Conservation (phyloP, 2,797 vertebrate species). For the Gallinago stenura region DNA sequence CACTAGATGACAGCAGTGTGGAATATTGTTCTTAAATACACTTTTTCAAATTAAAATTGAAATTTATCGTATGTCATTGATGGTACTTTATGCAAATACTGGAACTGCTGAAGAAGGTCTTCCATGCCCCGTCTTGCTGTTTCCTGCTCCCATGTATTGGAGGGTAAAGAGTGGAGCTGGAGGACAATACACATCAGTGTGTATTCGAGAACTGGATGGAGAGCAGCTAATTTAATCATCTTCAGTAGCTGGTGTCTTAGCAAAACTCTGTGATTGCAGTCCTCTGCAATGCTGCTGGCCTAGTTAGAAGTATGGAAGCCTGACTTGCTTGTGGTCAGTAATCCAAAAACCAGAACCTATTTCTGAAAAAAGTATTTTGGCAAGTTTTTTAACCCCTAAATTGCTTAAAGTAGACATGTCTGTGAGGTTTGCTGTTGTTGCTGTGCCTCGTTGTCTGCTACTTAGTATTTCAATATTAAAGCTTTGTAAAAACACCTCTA, state of each 20-base stretch:
- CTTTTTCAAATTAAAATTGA: neutral
- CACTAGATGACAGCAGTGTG: neutral
- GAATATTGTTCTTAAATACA: neutral
- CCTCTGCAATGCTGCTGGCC: neutral
- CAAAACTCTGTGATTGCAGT: neutral
- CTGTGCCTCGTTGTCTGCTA: neutral
- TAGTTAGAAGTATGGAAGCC: neutral
- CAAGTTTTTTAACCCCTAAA: neutral
- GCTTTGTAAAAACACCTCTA: accelerated
- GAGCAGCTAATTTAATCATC: neutral
- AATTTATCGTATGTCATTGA: neutral
- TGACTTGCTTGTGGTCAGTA: neutral
- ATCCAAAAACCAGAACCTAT: neutral
- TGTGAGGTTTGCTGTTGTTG: neutral
- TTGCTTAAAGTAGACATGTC: neutral
- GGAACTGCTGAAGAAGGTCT: neutral
- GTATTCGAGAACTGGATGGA: neutral
- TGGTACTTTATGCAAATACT: neutral
- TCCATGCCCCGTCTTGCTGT: neutral
- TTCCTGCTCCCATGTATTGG: neutral
- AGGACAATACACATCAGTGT: neutral
- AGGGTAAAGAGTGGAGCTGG: neutral
- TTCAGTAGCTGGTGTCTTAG: neutral
- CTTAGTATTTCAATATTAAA: accelerated
- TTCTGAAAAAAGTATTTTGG: neutral